Evolutionary conservation across 2,888 invertebrate genomes (phyloP).

Genomic region (Leptinotarsa haldemani): DNA sequence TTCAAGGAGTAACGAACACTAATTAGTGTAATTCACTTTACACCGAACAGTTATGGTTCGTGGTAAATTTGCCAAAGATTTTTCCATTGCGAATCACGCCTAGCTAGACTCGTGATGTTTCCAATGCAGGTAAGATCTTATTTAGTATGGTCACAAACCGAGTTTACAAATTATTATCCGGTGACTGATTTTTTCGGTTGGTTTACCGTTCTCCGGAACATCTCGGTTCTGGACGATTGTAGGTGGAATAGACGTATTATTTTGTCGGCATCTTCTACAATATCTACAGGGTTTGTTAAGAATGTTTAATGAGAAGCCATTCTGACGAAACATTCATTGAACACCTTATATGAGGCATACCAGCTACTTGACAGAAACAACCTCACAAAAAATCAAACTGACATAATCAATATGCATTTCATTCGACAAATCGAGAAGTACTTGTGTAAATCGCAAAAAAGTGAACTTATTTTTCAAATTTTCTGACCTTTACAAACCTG

Average conservation of each 20-base stretch:
- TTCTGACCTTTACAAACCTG: no score
- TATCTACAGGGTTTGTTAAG: background rate
- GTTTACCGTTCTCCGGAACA: slow-evolving; percentile 34
- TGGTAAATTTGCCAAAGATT: slow-evolving; percentile 50
- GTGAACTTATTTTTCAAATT: no score
- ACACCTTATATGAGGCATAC: no score
- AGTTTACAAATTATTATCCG: slow-evolving; percentile 31
- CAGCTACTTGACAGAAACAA: no score
- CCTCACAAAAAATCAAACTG: no score
- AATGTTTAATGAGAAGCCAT: no score
- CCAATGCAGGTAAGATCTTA: slow-evolving; percentile 54
- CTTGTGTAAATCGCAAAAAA: no score
- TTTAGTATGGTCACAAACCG: slow-evolving; percentile 47
- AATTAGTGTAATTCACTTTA: slow-evolving; percentile 47
- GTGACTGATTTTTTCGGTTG: slow-evolving; percentile 20
- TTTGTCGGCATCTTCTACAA: background rate
- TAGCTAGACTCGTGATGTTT: slow-evolving; percentile 56
- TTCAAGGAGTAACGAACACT: slow-evolving; percentile 38
- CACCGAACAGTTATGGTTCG: slow-evolving; percentile 45
- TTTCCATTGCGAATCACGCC: slow-evolving; percentile 54
- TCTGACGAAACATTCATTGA: no score
- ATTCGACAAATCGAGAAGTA: no score
- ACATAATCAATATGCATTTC: no score
- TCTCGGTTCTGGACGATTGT: slow-evolving; percentile 16
- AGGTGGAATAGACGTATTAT: slow-evolving; percentile 11